Percentiles rank a stretch among this genome's conserved stretches.
phyloP scores from a whole-genome alignment of 2,888 invertebrate species.

The Latheticus oryzae region DNA sequence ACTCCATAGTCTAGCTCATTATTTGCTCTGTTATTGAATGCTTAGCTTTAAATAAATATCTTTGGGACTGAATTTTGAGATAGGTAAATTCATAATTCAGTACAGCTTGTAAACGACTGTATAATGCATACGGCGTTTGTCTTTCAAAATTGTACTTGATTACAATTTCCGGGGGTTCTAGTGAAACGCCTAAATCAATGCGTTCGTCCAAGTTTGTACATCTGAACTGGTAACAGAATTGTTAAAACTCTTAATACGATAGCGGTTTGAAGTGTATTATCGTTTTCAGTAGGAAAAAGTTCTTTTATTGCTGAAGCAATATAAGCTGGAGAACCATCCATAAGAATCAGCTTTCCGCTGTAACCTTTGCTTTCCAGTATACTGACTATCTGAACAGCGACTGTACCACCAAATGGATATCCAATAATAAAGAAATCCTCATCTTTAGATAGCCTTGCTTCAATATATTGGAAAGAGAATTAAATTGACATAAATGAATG shows the following conservation, averaged over 20 bases:
- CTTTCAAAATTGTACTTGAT: not conserved
- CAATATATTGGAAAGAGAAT: not conserved
- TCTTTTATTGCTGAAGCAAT: not conserved
- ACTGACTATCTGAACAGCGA: not conserved
- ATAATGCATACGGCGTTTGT: slow-evolving; percentile 2
- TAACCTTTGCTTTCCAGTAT: slow-evolving; percentile 3
- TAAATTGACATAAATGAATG: not conserved
- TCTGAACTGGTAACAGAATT: not conserved
- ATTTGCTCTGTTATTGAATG: not conserved
- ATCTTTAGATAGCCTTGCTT: not conserved
- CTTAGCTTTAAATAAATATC: slow-evolving; percentile 7
- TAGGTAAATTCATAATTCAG: slow-evolving; percentile 1
- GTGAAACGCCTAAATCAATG: not conserved
- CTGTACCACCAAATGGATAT: slow-evolving; percentile 1
- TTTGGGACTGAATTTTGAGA: slow-evolving; percentile 1
- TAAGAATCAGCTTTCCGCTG: not conserved
- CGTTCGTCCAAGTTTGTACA: slow-evolving; percentile 1
- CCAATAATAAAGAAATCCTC: not conserved
- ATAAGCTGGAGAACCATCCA: slow-evolving; percentile 1
- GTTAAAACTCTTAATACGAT: not conserved
- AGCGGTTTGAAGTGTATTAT: not conserved
- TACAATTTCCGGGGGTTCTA: not conserved
- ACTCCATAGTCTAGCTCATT: slow-evolving; percentile 9
- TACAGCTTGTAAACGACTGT: not conserved
- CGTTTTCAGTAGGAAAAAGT: not conserved